Conservation (phyloP, 2,888 invertebrate species). For the Perizoma affinitatum region DNA sequence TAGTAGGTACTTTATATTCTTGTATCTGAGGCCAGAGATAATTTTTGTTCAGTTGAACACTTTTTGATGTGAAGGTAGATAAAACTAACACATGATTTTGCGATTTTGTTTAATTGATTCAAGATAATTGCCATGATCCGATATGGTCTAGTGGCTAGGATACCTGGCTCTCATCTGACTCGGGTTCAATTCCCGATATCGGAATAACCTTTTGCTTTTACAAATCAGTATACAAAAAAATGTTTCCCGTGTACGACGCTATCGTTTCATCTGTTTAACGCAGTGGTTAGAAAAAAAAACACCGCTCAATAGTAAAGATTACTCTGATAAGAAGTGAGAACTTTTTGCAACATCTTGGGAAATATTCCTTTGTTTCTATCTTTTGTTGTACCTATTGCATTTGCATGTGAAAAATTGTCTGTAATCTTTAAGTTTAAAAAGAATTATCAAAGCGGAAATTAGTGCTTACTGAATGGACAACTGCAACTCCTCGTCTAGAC, state of each 20-base stretch:
- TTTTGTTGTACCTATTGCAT: conserved; percentile 54
- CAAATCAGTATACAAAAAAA: conserved; percentile 31
- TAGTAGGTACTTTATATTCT: conserved; percentile 35
- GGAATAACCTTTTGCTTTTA: conserved; percentile 56
- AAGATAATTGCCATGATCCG: conserved; percentile 41
- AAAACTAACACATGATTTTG: conserved; percentile 3
- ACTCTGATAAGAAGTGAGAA: conserved; percentile 55
- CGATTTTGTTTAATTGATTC: no score
- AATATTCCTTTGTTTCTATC: conserved; percentile 49
- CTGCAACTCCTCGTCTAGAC: conserved; percentile 43
- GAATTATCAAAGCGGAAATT: conserved; percentile 49
- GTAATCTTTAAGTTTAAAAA: conserved; percentile 40
- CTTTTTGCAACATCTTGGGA: conserved; percentile 53
- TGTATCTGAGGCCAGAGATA: conserved; percentile 46
- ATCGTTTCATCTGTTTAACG: conserved; percentile 55
- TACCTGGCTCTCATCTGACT: conserved; percentile 88
- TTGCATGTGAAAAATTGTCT: conserved; percentile 45
- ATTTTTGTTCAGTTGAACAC: conserved; percentile 37
- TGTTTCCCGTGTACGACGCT: conserved; percentile 39
- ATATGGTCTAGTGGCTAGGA: conserved; percentile 88
- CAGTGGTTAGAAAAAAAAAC: conserved; percentile 52
- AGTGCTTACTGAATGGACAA: conserved; percentile 39
- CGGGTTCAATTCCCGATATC: conserved; percentile 85
- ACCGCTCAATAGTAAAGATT: conserved; percentile 47
- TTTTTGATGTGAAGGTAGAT: conserved; percentile 22